A percentile compares a stretch with the other conserved stretches of the same genome.
These are phyloP conservation scores for Platalea minor DNA, from an alignment of 2,797 vertebrate genomes.

Conservation along the genomic window DNA sequence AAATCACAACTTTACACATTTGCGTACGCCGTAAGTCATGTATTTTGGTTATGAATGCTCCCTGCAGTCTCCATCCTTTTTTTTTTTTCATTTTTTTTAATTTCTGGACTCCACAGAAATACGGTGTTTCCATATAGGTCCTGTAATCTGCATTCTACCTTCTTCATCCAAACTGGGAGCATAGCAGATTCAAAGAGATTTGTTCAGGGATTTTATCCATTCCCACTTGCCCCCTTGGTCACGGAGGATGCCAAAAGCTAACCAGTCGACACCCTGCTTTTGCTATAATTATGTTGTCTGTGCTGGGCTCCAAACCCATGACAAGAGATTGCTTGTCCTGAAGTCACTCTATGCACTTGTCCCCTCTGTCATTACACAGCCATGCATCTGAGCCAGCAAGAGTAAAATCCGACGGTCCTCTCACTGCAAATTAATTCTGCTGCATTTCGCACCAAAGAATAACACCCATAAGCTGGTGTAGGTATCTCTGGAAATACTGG, in stretches of 20 bases:
- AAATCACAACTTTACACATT: constrained; percentile 73
- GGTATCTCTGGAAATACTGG: constrained; percentile 5
- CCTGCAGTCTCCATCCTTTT: not conserved
- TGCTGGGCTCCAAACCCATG: constrained; percentile 20
- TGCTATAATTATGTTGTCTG: constrained; percentile 49
- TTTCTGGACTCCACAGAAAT: not conserved
- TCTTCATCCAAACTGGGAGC: not conserved
- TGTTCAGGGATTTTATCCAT: constrained; percentile 28
- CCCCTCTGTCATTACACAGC: constrained; percentile 30
- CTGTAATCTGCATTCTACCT: not conserved
- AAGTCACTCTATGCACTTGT: constrained; percentile 34
- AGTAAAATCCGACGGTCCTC: constrained; percentile 20
- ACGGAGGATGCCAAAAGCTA: not conserved
- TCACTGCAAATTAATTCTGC: constrained; percentile 4
- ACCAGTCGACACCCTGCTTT: constrained; percentile 30
- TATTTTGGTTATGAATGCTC: not conserved
- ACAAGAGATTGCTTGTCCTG: constrained; percentile 52
- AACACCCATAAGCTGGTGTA: not conserved
- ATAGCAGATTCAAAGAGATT: not conserved
- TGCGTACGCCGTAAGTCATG: constrained; percentile 66
- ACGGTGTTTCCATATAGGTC: not conserved
- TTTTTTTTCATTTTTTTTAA: not conserved
- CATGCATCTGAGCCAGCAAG: not conserved
- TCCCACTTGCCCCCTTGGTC: not conserved
- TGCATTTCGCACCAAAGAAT: constrained; percentile 11